Evolutionary conservation across 2,797 vertebrate species (phyloP).

Genomic region (Pipistrellus pipistrellus): DNA sequence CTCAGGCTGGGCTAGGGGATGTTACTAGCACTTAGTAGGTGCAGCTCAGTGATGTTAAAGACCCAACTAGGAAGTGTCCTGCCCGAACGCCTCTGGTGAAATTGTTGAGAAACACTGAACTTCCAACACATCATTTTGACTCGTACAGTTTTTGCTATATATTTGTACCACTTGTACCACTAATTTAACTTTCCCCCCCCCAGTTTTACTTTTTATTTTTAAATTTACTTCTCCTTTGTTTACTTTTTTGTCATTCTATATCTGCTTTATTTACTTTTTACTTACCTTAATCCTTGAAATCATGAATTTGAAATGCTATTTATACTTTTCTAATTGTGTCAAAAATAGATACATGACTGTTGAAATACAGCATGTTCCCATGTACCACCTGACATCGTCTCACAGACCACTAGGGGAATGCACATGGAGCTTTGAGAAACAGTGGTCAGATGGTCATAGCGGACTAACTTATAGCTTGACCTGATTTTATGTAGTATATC

Average conservation of each 20-base stretch:
- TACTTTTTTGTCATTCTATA: neutral
- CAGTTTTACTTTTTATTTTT: slow-evolving; percentile 27
- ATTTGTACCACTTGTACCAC: neutral
- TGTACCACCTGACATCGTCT: neutral
- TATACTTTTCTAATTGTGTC: neutral
- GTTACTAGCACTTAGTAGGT: neutral
- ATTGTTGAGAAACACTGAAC: neutral
- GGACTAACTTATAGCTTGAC: neutral
- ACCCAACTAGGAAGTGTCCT: neutral
- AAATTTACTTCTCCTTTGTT: neutral
- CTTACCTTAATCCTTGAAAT: slow-evolving; percentile 41
- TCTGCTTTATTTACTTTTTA: neutral
- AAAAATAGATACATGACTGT: neutral
- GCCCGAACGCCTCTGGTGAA: neutral
- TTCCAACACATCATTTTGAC: neutral
- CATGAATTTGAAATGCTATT: slow-evolving; percentile 6
- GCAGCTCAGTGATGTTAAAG: neutral
- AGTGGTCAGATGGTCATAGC: neutral
- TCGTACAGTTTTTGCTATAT: neutral
- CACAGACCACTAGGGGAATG: neutral
- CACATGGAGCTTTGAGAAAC: neutral
- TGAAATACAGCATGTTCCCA: neutral
- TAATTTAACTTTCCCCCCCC: neutral
- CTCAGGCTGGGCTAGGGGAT: neutral
- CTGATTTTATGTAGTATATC: neutral